Evolutionary conservation across 2,113 vertebrate genomes (phyloP).

Genomic region (Pelmatolapia mariae): DNA sequence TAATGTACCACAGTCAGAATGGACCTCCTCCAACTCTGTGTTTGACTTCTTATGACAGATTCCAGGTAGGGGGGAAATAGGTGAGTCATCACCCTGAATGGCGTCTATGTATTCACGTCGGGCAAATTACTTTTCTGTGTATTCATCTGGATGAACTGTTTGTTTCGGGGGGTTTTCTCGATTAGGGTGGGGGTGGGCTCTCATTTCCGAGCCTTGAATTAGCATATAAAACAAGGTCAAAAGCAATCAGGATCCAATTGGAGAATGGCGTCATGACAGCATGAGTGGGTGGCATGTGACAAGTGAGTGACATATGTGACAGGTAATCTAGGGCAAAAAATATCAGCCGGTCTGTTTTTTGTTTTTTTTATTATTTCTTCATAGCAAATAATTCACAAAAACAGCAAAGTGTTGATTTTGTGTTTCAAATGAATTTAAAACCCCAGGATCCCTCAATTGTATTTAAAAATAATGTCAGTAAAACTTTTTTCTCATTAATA

Average conservation of each 20-base stretch:
- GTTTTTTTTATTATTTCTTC: fast-evolving
- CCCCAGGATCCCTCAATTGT: background rate
- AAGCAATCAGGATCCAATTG: slow-evolving; percentile 25
- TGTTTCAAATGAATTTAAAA: background rate
- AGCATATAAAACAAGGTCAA: slow-evolving; percentile 33
- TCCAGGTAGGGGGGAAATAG: background rate
- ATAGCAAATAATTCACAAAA: background rate
- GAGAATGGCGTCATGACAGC: background rate
- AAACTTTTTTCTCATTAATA: background rate
- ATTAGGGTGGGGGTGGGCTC: background rate
- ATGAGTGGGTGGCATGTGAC: background rate
- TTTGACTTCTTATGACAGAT: background rate
- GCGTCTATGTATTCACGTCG: background rate
- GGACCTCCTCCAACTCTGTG: background rate
- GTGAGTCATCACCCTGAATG: background rate
- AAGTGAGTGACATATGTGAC: background rate
- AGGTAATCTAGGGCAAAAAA: background rate
- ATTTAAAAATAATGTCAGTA: background rate
- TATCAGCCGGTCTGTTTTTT: background rate
- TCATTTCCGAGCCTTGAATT: background rate
- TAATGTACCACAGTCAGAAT: background rate
- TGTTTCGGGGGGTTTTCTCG: background rate
- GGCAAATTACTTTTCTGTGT: slow-evolving; percentile 4
- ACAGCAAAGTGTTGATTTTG: background rate
- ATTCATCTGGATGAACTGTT: background rate